Evolutionary conservation across 2,113 vertebrate species (phyloP).

Genomic region (Antigone vipio): DNA sequence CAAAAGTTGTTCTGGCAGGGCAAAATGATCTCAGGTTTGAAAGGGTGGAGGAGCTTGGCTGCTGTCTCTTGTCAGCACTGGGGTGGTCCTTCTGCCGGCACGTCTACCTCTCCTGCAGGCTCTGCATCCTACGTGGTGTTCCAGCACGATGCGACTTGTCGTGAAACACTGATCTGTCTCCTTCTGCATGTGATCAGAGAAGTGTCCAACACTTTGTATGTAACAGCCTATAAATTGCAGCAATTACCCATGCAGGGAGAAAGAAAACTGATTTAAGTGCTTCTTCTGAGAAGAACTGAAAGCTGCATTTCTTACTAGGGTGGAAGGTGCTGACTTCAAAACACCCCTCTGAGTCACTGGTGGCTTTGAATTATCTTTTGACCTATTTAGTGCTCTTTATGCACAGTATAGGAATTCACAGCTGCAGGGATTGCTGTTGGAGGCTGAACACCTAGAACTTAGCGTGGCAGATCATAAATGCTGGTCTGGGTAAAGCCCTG

Average conservation of each 20-base stretch:
- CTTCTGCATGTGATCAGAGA: neutral
- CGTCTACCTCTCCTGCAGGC: neutral
- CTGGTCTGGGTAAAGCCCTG: neutral
- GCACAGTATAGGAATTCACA: neutral
- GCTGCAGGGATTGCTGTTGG: neutral
- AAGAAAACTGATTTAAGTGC: neutral
- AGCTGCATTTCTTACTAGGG: neutral
- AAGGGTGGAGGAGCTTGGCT: neutral
- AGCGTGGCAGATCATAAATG: neutral
- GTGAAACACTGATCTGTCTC: neutral
- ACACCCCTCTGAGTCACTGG: neutral
- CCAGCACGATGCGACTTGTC: neutral
- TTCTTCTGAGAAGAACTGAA: neutral
- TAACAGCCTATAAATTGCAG: neutral
- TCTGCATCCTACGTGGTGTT: rapidly evolving
- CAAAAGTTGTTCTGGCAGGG: neutral
- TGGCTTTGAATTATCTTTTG: neutral
- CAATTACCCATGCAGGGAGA: neutral
- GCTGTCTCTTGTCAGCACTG: neutral
- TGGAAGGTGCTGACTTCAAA: neutral
- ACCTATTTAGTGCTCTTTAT: neutral
- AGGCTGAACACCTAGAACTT: neutral
- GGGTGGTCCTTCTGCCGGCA: neutral
- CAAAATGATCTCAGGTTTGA: neutral
- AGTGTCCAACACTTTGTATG: neutral